phyloP scores from a whole-genome alignment of 2,888 invertebrate genomes.

The Polyommatus iphigenia region DNA sequence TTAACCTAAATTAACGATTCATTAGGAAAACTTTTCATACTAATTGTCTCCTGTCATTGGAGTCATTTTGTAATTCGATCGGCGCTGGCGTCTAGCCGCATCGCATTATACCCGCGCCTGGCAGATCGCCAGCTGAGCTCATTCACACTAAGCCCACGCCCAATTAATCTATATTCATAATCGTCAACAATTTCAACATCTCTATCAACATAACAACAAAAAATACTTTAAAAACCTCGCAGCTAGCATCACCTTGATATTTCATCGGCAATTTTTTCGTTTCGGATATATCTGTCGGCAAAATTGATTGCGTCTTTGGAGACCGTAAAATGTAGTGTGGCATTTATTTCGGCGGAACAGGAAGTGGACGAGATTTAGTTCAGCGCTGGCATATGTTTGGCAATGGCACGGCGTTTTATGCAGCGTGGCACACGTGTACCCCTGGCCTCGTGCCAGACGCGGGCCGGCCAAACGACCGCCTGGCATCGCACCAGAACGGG shows the following conservation, averaged over 20 bases:
- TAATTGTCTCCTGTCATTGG: not conserved
- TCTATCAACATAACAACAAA: conserved; percentile 34
- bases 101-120: conserved; percentile 57
- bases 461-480: conserved; percentile 46
- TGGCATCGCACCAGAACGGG: conserved; percentile 59
- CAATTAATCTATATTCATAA: conserved; percentile 42
- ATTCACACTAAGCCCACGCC: conserved; percentile 70
- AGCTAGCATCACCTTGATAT: not conserved
- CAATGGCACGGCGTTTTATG: conserved; percentile 37
- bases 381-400: conserved; percentile 50
- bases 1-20: not conserved
- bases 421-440: conserved; percentile 56
- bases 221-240: not conserved
- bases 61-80: conserved; percentile 15
- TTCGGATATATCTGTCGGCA: not conserved
- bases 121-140: conserved; percentile 68
- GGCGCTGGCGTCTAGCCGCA: conserved; percentile 56
- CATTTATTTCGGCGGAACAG: conserved; percentile 56
- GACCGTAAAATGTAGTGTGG: conserved; percentile 41
- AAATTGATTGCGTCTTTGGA: conserved; percentile 34
- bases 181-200: not conserved
- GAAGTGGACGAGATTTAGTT: conserved; percentile 55
- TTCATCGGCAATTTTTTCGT: not conserved
- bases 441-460: conserved; percentile 51
- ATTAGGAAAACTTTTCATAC: not conserved